Base-by-base conservation (phyloP, 2,113 vertebrate species). In the Pteropus alecto region DNA sequence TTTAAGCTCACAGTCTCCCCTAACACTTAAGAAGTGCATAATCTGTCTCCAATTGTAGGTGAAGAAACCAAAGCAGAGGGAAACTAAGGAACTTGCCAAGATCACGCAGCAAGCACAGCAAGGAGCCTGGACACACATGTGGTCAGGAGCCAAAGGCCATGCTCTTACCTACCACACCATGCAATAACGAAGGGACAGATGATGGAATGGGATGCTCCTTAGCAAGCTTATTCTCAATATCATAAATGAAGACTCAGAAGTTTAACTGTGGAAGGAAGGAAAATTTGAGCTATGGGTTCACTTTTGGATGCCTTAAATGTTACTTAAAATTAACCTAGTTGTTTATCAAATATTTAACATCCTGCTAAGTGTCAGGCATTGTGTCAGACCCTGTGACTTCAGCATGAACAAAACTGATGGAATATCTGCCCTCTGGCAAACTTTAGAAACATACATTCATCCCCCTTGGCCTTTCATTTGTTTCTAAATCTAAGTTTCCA, bases 331-430 rank as follows among this genome's bases (percentile, higher is more conserved):
- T 48, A 74, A 92, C 35, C 12, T 71, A 61, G 63, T 81, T 1
- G 2, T 87, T 92, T 87, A 82, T 68, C 43, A 87, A 87, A 87
- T 94, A 91, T 43, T 77, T 83, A 83, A 76, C 18, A 38, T 70
- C 43, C 33, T 7, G 51, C 26, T 73, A 92, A 83, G 18, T 33
- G 11, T 54, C 41, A 46, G 68, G 46, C 26, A 11, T 16, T 76
- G 60, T 51, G 46, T 24, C 46, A 68, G 51, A 41, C 43, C 35
- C 54, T 70, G 24, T 14, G 18, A 30, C 43, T 76, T 92, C 51
- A 63, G 35, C 51, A 81, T 21, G 46, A 94, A 87, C 38, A 51
- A 87, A 91, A 87, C 13, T 33, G 24, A 81, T n/a, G 12, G 51
- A 87, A 92, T 77, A 67, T 73, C 30, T 83, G 24, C 33, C 35